Conservation (phyloP, 2,888 invertebrate species). For the Cataglyphis rosenhaueri region DNA sequence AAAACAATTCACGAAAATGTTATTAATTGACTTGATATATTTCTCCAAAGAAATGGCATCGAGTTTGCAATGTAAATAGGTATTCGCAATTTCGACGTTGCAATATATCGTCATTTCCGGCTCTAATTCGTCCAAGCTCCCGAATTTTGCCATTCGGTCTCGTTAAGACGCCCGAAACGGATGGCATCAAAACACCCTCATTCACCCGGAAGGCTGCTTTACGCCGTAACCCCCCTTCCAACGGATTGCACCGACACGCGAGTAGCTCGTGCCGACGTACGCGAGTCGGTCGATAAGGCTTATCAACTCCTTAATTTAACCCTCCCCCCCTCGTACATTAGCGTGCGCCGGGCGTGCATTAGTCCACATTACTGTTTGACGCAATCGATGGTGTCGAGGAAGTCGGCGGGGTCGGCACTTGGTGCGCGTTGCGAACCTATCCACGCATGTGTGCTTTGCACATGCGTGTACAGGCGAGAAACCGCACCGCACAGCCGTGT, state of each 20-base stretch:
- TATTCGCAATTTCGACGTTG: neutral
- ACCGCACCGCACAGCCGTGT: neutral
- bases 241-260: conserved; percentile 32
- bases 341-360: conserved; percentile 71
- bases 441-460: neutral
- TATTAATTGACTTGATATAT: neutral
- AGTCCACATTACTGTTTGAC: conserved; percentile 75
- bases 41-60: neutral
- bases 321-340: conserved; percentile 71
- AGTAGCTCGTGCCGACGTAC: conserved; percentile 44
- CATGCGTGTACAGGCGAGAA: neutral
- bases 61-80: conserved; percentile 9
- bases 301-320: conserved; percentile 78
- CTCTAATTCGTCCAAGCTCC: conserved; percentile 10
- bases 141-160: conserved; percentile 22
- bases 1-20: neutral
- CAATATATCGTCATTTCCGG: conserved; percentile 8
- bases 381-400: conserved; percentile 73
- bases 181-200: conserved; percentile 13
- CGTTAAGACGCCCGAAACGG: conserved; percentile 22
- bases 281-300: conserved; percentile 70
- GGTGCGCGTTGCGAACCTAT: conserved; percentile 50
- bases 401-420: conserved; percentile 54
- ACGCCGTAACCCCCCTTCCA: neutral
- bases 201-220: conserved; percentile 10